These are phyloP conservation scores for Corythaixoides concolor DNA, from an alignment of 2,113 vertebrate genomes.

Conservation along the genomic window DNA sequence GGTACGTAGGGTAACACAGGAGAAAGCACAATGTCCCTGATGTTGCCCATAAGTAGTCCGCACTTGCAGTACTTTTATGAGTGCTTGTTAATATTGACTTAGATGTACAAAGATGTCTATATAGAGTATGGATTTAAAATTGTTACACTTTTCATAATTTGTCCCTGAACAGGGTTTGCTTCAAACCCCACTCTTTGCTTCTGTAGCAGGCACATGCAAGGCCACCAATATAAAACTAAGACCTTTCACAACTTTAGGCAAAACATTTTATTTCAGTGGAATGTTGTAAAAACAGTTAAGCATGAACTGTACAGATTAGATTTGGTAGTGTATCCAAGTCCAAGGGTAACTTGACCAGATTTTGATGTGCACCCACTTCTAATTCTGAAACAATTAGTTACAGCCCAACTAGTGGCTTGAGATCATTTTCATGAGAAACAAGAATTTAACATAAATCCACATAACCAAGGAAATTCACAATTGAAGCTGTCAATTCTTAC, in stretches of 20 bases:
- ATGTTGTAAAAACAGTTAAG: background rate
- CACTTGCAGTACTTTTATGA: background rate
- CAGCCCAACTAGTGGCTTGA: conserved; percentile 34
- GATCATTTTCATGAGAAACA: conserved; percentile 61
- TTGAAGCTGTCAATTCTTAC: conserved; percentile 65
- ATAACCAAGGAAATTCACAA: conserved; percentile 66
- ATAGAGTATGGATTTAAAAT: background rate
- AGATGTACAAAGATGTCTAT: background rate
- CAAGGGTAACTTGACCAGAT: conserved; percentile 10
- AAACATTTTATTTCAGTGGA: background rate
- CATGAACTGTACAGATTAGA: background rate
- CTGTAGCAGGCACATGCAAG: too few species aligned
- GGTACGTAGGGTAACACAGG: background rate
- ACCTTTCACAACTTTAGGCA: background rate
- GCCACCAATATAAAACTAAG: background rate
- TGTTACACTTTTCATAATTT: background rate
- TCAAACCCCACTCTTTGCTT: background rate
- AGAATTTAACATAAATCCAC: conserved; percentile 67
- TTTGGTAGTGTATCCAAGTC: background rate
- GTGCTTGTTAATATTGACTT: background rate
- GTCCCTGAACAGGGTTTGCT: background rate
- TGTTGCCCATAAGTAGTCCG: background rate
- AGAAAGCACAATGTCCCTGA: background rate
- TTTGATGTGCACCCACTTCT: conserved; percentile 28
- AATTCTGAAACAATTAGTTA: conserved; percentile 55